Evolutionary conservation across 92 coral and sea anemone genomes (phyloP), one percentile per base, ranked within the genome.

Genomic region (Porites divaricata): DNA sequence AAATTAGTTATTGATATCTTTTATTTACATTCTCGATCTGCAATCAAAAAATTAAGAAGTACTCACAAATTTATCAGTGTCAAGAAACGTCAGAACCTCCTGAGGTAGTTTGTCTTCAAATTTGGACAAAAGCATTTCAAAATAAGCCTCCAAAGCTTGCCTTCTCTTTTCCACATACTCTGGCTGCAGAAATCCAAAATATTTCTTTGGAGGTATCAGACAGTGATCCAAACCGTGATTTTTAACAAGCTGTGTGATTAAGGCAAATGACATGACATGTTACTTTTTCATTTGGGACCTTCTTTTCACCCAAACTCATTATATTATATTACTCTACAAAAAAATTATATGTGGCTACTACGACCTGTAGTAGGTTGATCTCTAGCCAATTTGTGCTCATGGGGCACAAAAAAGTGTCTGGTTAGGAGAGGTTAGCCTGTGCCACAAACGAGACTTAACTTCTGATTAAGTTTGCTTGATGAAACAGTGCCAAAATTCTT

Each of bases 171-270:
- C 99, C 78, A 96, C 90, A 83, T 95, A 91, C 23, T 91, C 93
- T 52, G 95, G 91, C 28, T 96, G 89, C 50, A 92, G 92, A 35
- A 93, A 90, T 25, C 99, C 99, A 89, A 96, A 85, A 57, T 22
- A 79, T 69, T 96, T 96, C 94, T 96, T 96, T 6, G 98, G 99
- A 25, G 99, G 99, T 52, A 96, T 70, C 54, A 93, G 80, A 21
- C 68, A 81, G 61, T 35, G 78, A 13, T 91, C 85, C 17, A 95
- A 76, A 54, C 86, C 83, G 57, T 87, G 79, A 51, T 80, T 86
- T 75, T 64, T 90, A 4, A 95, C 90, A 77, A 96, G 95, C 99
- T 96, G 73, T 16, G 58, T 15, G 52, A 2, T 48, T 12, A 26
- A 67, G 25, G 74, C 4, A 6, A 35, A 35, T 5, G 45, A 35